These are phyloP conservation scores for Sinocyclocheilus anophthalmus DNA, from an alignment of 2,113 vertebrate genomes.

Conservation along the genomic window DNA sequence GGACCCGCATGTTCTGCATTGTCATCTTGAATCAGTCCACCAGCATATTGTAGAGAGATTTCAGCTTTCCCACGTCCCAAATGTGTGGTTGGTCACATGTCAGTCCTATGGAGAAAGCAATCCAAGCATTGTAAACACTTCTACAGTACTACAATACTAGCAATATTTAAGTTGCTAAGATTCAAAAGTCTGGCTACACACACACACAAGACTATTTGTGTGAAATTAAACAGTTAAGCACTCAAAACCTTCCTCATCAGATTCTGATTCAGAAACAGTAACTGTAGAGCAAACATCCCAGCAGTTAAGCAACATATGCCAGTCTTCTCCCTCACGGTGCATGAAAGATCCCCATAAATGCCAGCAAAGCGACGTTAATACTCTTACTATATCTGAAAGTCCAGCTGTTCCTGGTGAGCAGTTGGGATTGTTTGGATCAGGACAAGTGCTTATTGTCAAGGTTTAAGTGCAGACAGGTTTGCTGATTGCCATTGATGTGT, in stretches of 20 bases:
- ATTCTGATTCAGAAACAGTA: neutral
- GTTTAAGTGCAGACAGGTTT: conserved; percentile 17
- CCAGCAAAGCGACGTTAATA: neutral
- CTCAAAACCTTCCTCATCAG: neutral
- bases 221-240: neutral
- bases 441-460: conserved; percentile 26
- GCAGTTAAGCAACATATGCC: neutral
- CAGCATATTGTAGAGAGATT: too few relatives aligned
- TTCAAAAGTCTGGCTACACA: neutral
- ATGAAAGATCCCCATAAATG: neutral
- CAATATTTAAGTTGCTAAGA: neutral
- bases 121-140: too few relatives aligned
- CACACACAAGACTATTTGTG: neutral
- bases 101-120: too few relatives aligned
- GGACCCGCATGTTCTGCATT: too few relatives aligned
- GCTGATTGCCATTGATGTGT: conserved; percentile 34
- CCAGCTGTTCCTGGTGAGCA: conserved; percentile 31
- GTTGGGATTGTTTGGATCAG: conserved; percentile 16
- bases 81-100: too few relatives aligned
- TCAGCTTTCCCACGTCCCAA: too few relatives aligned
- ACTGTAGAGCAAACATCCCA: neutral
- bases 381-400: conserved; percentile 18
- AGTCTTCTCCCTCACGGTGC: neutral
- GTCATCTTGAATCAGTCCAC: too few relatives aligned
- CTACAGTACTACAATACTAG: too few relatives aligned